Evolutionary conservation across 1,140 invertebrate species (phyloP).

Genomic region (Drosophila sechellia): DNA sequence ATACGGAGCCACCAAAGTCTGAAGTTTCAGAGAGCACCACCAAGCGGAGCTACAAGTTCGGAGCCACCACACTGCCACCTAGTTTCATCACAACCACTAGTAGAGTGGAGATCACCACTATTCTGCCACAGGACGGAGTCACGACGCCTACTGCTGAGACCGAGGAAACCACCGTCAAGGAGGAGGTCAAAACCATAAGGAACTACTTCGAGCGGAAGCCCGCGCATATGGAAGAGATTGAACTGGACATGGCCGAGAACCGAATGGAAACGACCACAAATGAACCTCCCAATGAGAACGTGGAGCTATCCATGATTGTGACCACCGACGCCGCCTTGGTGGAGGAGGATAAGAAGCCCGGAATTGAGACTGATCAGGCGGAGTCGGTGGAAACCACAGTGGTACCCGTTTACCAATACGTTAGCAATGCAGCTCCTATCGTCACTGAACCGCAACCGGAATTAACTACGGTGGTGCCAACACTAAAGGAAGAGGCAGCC

Average conservation of each 20-base stretch:
- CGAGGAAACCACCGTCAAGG: slow-evolving; percentile 7
- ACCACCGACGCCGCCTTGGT: slow-evolving; percentile 8
- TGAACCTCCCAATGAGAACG: background rate
- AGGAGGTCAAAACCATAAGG: background rate
- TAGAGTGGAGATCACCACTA: background rate
- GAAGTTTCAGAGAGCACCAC: background rate
- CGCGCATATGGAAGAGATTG: background rate
- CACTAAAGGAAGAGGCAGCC: background rate
- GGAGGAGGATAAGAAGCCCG: background rate
- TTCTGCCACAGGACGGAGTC: background rate
- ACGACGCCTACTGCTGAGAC: background rate
- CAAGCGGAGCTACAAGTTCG: slow-evolving; percentile 2
- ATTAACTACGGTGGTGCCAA: background rate
- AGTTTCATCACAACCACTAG: background rate
- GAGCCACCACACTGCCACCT: slow-evolving; percentile 3
- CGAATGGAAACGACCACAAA: slow-evolving; percentile 27
- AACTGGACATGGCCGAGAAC: slow-evolving; percentile 23
- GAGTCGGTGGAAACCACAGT: background rate
- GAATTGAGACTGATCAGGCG: background rate
- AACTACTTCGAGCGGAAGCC: background rate
- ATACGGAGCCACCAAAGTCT: background rate
- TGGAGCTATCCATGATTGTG: slow-evolving; percentile 3
- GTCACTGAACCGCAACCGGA: background rate
- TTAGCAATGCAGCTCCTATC: background rate
- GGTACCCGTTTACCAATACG: slow-evolving; percentile 3